A percentile compares a stretch with the other conserved stretches of the same genome.
phyloP scores from a whole-genome alignment of 2,113 vertebrate genomes.

The Orcinus orca region DNA sequence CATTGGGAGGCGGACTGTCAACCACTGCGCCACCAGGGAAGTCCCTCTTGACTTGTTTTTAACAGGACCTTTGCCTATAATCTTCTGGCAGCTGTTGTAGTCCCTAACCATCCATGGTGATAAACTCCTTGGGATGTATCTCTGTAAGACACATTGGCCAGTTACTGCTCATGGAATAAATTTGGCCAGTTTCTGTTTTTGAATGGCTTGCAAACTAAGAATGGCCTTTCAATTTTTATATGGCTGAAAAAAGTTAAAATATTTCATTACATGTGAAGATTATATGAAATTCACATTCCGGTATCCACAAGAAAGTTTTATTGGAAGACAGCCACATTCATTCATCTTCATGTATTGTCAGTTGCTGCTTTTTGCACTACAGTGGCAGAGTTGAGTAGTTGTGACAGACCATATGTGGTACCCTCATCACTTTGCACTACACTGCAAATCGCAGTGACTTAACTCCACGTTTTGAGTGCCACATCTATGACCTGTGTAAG shows the following conservation, averaged over 20 bases:
- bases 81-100: neutral
- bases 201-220: neutral
- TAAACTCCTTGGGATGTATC: neutral
- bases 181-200: neutral
- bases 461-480: neutral
- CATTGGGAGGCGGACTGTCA: too few relatives aligned
- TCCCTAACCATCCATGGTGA: neutral
- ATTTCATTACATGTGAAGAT: neutral
- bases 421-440: neutral
- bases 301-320: neutral
- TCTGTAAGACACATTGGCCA: neutral
- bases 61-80: neutral
- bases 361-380: too few relatives aligned
- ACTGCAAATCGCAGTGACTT: neutral
- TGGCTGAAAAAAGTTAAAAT: neutral
- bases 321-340: neutral
- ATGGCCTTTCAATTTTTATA: neutral
- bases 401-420: neutral
- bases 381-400: neutral
- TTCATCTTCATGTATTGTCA: neutral
- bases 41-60: neutral
- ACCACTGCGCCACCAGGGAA: too few relatives aligned
- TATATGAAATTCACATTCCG: neutral
- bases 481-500: neutral
- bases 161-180: neutral